Percentiles rank a stretch among this genome's conserved stretches.
These are phyloP conservation scores for Dimorphilus gyrociliatus DNA, from an alignment of 2,888 invertebrate species.

Conservation along the genomic window DNA sequence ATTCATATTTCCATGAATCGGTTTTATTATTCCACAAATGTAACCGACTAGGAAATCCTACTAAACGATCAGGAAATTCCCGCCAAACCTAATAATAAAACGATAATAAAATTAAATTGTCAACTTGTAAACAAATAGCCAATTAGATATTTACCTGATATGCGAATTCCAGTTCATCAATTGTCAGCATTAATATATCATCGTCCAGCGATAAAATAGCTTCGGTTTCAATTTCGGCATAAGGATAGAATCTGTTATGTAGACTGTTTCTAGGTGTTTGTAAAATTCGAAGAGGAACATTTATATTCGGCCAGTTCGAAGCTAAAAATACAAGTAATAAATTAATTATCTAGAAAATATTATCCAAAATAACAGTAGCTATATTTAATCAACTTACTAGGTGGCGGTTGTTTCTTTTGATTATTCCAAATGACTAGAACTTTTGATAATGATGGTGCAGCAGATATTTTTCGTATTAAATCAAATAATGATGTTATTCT, in stretches of 20 bases:
- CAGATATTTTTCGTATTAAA: constrained; percentile 63
- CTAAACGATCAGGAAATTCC: constrained; percentile 86
- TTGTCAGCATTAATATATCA: constrained; percentile 83
- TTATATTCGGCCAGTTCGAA: constrained; percentile 69
- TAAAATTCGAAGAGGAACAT: constrained; percentile 73
- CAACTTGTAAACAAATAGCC: not conserved
- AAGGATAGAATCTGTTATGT: constrained; percentile 83
- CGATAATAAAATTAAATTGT: not conserved
- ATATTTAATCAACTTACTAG: constrained; percentile 54
- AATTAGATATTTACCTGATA: constrained; percentile 43
- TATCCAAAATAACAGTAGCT: too few relatives aligned
- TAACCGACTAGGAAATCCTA: constrained; percentile 84
- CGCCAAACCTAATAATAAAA: constrained; percentile 63
- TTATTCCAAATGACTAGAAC: constrained; percentile 92
- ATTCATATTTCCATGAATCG: constrained; percentile 74
- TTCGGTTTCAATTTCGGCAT: constrained; percentile 88
- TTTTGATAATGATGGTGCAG: constrained; percentile 74
- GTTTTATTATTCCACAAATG: constrained; percentile 83
- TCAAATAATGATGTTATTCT: constrained; percentile 71
- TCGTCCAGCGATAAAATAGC: constrained; percentile 86
- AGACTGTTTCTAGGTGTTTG: constrained; percentile 74
- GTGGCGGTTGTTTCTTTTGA: constrained; percentile 72
- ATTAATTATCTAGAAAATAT: too few relatives aligned
- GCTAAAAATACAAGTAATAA: constrained; percentile 43
- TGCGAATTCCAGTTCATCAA: constrained; percentile 89